Conservation (phyloP, 1,140 invertebrate genomes). For the Laupala kohalensis region DNA sequence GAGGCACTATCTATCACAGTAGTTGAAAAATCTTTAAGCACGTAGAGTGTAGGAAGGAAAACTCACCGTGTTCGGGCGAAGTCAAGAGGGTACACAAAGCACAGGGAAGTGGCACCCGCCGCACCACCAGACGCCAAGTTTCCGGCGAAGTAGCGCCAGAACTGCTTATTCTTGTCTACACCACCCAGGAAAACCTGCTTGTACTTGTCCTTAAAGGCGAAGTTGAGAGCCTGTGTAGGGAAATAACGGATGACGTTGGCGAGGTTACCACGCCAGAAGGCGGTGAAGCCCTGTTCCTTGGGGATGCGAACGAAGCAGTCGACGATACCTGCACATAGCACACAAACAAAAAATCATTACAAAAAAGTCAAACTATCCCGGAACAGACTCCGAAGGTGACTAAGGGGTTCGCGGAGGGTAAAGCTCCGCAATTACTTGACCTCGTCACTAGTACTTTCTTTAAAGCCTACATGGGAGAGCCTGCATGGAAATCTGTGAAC, state of each 20-base stretch:
- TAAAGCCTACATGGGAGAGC: too few species aligned
- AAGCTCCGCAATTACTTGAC: too few species aligned
- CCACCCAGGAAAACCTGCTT: constrained; percentile 72
- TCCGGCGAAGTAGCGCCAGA: constrained; percentile 70
- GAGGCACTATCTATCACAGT: too few species aligned
- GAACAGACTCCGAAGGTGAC: too few species aligned
- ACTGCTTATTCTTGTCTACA: constrained; percentile 77
- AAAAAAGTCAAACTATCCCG: too few species aligned
- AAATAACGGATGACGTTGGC: constrained; percentile 85
- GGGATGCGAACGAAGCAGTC: constrained; percentile 78
- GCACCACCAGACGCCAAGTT: constrained; percentile 88
- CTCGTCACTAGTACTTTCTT: too few species aligned
- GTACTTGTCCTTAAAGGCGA: constrained; percentile 88
- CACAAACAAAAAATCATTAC: too few species aligned
- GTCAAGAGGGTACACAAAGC: constrained; percentile 92
- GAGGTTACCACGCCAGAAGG: constrained; percentile 88
- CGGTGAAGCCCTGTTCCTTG: constrained; percentile 68
- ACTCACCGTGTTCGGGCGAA: constrained; percentile 79
- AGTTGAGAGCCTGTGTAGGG: constrained; percentile 91
- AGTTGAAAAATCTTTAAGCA: too few species aligned
- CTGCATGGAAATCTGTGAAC: too few species aligned
- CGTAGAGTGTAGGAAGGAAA: not conserved
- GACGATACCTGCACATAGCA: constrained; percentile 54
- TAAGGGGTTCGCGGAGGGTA: too few species aligned
- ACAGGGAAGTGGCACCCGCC: constrained; percentile 85